These are phyloP conservation scores for Copidosoma floridanum DNA, from an alignment of 1,140 invertebrate species.

Conservation along the genomic window DNA sequence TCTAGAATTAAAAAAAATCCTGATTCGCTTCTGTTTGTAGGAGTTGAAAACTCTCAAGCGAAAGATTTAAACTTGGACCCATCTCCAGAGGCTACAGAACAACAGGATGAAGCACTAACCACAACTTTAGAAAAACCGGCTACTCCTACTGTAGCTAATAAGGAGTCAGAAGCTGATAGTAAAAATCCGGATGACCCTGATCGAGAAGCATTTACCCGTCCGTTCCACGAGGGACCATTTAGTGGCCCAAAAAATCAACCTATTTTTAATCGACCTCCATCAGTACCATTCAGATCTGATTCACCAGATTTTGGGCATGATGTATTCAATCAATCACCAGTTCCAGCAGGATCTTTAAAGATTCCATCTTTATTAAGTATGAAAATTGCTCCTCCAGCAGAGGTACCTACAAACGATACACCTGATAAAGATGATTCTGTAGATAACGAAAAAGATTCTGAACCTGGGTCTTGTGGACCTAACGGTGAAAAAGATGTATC, in stretches of 20 bases:
- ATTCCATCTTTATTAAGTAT: no score
- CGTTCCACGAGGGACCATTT: neutral
- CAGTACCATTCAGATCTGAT: slow-evolving; percentile 1
- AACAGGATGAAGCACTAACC: slow-evolving; percentile 45
- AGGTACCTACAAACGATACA: no score
- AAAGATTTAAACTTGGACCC: slow-evolving; percentile 52
- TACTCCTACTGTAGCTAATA: slow-evolving; percentile 15
- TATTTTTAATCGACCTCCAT: neutral
- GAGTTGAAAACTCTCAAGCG: slow-evolving; percentile 49
- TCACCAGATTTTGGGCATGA: no score
- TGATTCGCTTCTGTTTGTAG: slow-evolving; percentile 47
- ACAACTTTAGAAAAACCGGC: slow-evolving; percentile 11
- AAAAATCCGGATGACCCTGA: slow-evolving; percentile 7
- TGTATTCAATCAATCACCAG: no score
- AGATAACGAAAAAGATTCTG: slow-evolving; percentile 3
- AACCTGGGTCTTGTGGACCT: slow-evolving; percentile 19
- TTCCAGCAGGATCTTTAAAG: no score
- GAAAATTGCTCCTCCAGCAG: no score
- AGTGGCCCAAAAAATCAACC: neutral
- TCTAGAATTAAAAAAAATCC: neutral
- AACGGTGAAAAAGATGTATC: slow-evolving; percentile 28
- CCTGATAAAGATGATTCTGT: slow-evolving; percentile 16
- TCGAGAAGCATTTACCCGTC: neutral
- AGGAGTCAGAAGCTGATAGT: slow-evolving; percentile 11
- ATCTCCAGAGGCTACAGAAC: slow-evolving; percentile 49